Conservation (phyloP, 2,113 vertebrate species). For the Perca flavescens region DNA sequence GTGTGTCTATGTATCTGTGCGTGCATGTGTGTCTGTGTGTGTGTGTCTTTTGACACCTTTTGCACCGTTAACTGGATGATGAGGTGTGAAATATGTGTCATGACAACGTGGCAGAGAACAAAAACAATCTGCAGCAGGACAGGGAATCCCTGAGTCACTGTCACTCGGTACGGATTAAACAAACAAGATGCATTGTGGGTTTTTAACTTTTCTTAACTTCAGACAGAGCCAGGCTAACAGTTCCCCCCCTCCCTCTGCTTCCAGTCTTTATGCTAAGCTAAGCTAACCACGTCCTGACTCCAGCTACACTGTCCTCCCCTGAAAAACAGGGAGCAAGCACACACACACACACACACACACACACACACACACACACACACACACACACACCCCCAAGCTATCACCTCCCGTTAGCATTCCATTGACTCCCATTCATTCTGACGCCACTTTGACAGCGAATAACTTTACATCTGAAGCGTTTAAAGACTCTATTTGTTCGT, state of each 20-base stretch:
- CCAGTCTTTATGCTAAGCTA: background rate
- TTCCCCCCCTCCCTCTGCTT: background rate
- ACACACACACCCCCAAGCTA: too few species aligned
- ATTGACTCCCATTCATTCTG: too few species aligned
- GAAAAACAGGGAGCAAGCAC: too few species aligned
- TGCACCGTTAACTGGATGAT: conserved; percentile 6
- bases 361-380: too few species aligned
- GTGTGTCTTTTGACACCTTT: background rate
- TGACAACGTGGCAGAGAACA: background rate
- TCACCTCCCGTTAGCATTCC: too few species aligned
- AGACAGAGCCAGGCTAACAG: background rate
- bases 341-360: too few species aligned
- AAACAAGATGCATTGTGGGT: background rate
- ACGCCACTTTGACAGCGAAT: too few species aligned
- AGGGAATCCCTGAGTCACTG: background rate
- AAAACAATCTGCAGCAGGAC: background rate
- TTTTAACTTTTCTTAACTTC: background rate
- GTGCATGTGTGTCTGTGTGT: conserved; percentile 5
- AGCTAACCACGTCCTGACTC: background rate
- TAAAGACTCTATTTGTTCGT: too few species aligned
- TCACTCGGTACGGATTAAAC: background rate
- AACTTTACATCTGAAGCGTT: too few species aligned
- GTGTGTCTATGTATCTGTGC: background rate
- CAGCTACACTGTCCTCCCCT: too few species aligned
- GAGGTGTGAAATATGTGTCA: conserved; percentile 21